Conservation (phyloP, 1,140 invertebrate species). For the Halyomorpha halys region DNA sequence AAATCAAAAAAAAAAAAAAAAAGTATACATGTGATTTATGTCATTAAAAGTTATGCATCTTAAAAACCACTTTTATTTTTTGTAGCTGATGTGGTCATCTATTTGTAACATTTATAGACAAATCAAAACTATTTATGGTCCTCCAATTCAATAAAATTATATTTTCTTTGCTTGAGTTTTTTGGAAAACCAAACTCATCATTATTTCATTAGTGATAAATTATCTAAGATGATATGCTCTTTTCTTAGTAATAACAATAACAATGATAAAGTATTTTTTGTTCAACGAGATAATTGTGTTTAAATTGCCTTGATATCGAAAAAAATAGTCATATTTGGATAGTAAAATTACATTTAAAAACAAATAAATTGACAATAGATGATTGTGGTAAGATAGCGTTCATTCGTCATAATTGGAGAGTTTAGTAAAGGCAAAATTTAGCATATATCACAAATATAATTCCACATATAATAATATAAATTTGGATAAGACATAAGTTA, state of each 20-base stretch:
- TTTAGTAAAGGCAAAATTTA: too few relatives aligned
- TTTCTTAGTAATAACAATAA: too few relatives aligned
- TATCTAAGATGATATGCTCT: not conserved
- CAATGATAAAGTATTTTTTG: not conserved
- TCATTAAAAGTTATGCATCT: not conserved
- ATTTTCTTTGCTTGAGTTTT: slow-evolving; percentile 19
- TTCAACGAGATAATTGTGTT: too few relatives aligned
- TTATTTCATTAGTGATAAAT: not conserved
- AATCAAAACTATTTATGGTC: not conserved
- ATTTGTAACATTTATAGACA: slow-evolving; percentile 12
- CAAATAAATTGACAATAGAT: too few relatives aligned
- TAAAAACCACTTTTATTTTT: not conserved
- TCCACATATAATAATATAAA: too few relatives aligned
- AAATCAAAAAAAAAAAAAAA: not conserved
- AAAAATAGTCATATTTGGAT: too few relatives aligned
- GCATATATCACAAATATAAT: too few relatives aligned
- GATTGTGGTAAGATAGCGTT: too few relatives aligned
- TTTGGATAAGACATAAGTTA: too few relatives aligned
- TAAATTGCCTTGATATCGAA: too few relatives aligned
- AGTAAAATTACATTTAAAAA: too few relatives aligned
- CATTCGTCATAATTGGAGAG: too few relatives aligned
- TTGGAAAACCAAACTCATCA: not conserved
- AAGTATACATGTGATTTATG: not conserved
- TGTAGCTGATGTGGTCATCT: not conserved
- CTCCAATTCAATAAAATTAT: slow-evolving; percentile 10